A percentile compares a stretch with the other conserved stretches of the same genome.
Evolutionary conservation across 2,888 invertebrate species (phyloP).

Genomic region (Drosophila incognita): DNA sequence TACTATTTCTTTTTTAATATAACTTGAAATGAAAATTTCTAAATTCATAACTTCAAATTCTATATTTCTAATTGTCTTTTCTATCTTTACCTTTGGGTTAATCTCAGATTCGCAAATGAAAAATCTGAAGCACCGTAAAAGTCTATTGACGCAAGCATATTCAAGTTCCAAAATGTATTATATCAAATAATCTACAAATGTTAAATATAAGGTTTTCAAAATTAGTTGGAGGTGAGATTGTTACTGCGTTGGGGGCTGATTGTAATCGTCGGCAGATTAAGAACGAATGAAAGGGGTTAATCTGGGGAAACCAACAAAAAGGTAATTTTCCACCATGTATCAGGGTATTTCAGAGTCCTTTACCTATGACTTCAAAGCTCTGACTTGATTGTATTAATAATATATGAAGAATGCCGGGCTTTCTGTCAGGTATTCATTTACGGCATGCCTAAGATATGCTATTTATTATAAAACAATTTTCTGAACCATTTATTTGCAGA

Average conservation of each 20-base stretch:
- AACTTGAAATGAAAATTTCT: no score
- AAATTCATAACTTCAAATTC: neutral
- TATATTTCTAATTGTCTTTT: neutral
- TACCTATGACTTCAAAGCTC: neutral
- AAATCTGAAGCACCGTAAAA: neutral
- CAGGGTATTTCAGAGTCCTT: neutral
- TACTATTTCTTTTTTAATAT: neutral
- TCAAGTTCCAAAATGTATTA: no score
- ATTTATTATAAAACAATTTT: conserved; percentile 10
- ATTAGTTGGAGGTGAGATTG: neutral
- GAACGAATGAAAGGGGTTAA: neutral
- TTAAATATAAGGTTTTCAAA: neutral
- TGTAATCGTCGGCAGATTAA: neutral
- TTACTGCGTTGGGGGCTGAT: neutral
- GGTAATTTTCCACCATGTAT: neutral
- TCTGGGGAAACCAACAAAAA: neutral
- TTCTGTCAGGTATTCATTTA: neutral
- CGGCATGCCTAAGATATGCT: neutral
- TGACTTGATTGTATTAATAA: neutral
- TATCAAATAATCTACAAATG: neutral
- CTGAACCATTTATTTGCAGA: conserved; percentile 39
- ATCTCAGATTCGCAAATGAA: neutral
- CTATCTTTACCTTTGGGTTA: neutral
- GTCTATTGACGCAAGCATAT: neutral
- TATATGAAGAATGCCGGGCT: neutral